Evolutionary conservation across 1,140 invertebrate species (phyloP).

Genomic region (Aphis gossypii): DNA sequence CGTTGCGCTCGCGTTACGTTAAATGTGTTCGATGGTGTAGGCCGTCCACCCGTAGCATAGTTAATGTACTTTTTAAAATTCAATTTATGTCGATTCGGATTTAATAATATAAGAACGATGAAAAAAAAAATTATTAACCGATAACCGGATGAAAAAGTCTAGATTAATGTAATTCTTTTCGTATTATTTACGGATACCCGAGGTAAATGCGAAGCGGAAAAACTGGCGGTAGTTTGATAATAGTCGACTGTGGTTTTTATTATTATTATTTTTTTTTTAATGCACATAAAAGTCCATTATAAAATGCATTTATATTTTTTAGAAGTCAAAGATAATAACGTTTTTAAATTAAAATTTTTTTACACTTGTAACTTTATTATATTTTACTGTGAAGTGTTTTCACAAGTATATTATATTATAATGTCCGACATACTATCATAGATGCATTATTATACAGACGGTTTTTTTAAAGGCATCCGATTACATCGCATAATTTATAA

Average conservation of each 20-base stretch:
- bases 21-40: conserved; percentile 11
- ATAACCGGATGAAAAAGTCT: conserved; percentile 12
- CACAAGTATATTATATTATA: too few relatives aligned
- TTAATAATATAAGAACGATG: conserved; percentile 6
- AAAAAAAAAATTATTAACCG: neutral
- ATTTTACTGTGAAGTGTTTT: neutral
- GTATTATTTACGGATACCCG: conserved; percentile 33
- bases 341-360: neutral
- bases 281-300: neutral
- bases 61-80: conserved; percentile 54
- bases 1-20: neutral
- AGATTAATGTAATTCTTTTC: conserved; percentile 41
- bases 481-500: neutral
- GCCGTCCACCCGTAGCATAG: neutral
- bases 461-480: neutral
- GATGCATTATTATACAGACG: neutral
- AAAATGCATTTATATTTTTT: conserved; percentile 21
- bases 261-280: neutral
- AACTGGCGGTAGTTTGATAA: neutral
- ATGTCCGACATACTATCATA: neutral
- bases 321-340: neutral
- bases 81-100: conserved; percentile 46
- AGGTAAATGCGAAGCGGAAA: conserved; percentile 24
- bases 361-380: neutral
- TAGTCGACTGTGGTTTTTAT: neutral